A percentile compares a stretch with the other conserved stretches of the same genome.
These are phyloP conservation scores for Glaucidium brasilianum DNA, from an alignment of 2,113 vertebrate genomes.

Conservation along the genomic window DNA sequence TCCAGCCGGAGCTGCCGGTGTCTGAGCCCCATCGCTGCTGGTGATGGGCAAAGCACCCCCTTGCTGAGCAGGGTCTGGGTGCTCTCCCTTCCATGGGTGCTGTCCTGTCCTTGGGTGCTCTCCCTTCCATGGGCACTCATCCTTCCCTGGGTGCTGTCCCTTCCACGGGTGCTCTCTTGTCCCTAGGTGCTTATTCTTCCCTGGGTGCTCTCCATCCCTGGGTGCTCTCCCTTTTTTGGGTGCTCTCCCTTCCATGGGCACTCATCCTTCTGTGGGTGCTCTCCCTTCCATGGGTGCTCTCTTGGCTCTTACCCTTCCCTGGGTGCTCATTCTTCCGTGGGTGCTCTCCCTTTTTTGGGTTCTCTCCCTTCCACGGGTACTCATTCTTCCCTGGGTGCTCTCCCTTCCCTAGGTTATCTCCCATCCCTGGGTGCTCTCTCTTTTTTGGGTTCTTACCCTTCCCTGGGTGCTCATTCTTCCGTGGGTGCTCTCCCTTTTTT, in stretches of 20 bases:
- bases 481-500: rapidly evolving
- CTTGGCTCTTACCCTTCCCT: too few species aligned
- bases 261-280: not conserved
- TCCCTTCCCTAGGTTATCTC: rapidly evolving
- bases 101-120: not conserved
- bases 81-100: too few species aligned
- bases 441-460: not conserved
- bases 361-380: rapidly evolving
- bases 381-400: rapidly evolving
- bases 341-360: too few species aligned
- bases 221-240: not conserved
- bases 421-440: rapidly evolving
- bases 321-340: not conserved
- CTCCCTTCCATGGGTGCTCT: rapidly evolving
- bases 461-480: not conserved
- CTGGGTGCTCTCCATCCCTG: rapidly evolving
- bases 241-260: not conserved
- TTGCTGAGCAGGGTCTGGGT: rapidly evolving
- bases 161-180: too few species aligned
- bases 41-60: rapidly evolving
- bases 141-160: rapidly evolving
- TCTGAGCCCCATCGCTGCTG: not conserved
- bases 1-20: not conserved
- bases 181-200: not conserved
- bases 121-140: rapidly evolving